A percentile compares a stretch with the other conserved stretches of the same genome.
phyloP scores from a whole-genome alignment of 2,113 vertebrate species.

The Odocoileus hemionus region DNA sequence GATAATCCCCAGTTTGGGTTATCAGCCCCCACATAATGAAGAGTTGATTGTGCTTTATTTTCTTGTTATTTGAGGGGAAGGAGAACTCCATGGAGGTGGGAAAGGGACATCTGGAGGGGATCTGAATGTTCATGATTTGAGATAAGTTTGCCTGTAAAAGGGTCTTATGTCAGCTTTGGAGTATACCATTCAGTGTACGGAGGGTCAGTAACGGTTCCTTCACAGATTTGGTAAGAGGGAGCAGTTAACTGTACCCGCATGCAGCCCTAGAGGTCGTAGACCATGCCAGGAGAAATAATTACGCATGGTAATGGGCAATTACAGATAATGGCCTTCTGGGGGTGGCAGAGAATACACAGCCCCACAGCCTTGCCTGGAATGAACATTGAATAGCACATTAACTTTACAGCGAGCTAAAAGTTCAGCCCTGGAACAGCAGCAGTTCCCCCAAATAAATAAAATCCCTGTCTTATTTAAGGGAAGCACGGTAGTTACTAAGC shows the following conservation, averaged over 20 bases:
- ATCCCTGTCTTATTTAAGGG: slow-evolving; percentile 36
- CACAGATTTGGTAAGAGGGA: slow-evolving; percentile 73
- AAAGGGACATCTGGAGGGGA: neutral
- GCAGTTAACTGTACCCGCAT: slow-evolving; percentile 73
- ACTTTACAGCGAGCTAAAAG: slow-evolving; percentile 82
- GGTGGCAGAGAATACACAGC: slow-evolving; percentile 78
- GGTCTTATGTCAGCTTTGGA: slow-evolving; percentile 16
- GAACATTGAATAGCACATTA: slow-evolving; percentile 82
- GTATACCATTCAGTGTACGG: slow-evolving; percentile 36
- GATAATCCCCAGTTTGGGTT: slow-evolving; percentile 44
- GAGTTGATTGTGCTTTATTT: slow-evolving; percentile 36
- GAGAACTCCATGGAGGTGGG: neutral
- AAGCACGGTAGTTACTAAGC: neutral
- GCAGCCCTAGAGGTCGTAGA: slow-evolving; percentile 77
- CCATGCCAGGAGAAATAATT: slow-evolving; percentile 80
- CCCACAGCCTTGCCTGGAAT: slow-evolving; percentile 74
- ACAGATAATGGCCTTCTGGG: slow-evolving; percentile 82
- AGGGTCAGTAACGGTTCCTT: slow-evolving; percentile 78
- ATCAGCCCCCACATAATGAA: slow-evolving; percentile 35
- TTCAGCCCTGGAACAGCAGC: slow-evolving; percentile 60
- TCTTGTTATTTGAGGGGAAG: neutral
- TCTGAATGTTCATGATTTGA: neutral
- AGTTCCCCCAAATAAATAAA: slow-evolving; percentile 35
- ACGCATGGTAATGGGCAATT: slow-evolving; percentile 83
- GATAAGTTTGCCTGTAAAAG: neutral